Conservation (phyloP, 2,113 vertebrate genomes). For the Chascanopsetta lugubris region DNA sequence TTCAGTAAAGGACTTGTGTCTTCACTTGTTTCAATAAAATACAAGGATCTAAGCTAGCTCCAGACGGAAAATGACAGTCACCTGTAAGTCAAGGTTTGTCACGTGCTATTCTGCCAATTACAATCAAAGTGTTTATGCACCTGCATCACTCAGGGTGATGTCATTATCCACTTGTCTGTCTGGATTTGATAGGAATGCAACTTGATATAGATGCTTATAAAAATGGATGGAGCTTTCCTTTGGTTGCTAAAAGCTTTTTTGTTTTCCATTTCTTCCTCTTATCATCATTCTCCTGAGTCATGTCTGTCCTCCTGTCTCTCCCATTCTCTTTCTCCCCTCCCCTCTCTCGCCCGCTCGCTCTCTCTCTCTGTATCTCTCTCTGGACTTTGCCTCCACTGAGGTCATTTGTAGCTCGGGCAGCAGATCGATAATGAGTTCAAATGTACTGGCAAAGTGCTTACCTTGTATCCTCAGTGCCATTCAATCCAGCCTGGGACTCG, state of each 20-base stretch:
- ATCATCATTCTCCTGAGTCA: conserved; percentile 9
- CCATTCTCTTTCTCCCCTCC: not conserved
- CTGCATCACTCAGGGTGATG: not conserved
- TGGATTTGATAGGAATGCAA: not conserved
- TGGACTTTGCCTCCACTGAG: conserved; percentile 56
- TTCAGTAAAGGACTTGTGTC: too few species aligned
- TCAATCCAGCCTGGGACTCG: conserved; percentile 71
- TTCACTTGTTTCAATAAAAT: not conserved
- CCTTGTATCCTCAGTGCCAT: conserved; percentile 80
- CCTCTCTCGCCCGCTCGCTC: not conserved
- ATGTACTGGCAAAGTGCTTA: conserved; percentile 78
- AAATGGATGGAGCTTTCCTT: not conserved
- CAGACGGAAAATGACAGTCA: not conserved
- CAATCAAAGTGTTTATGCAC: not conserved
- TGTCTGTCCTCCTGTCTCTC: not conserved
- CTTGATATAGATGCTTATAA: not conserved
- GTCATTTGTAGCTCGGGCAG: conserved; percentile 61
- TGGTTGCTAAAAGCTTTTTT: not conserved
- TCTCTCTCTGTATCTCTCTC: not conserved
- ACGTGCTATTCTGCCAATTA: not conserved
- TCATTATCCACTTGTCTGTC: not conserved
- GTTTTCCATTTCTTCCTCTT: not conserved
- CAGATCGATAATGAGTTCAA: conserved; percentile 73
- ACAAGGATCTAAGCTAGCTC: not conserved
- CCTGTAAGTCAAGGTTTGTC: not conserved